Evolutionary conservation across 1,140 invertebrate genomes (phyloP).

Genomic region (Pogonomyrmex californicus): DNA sequence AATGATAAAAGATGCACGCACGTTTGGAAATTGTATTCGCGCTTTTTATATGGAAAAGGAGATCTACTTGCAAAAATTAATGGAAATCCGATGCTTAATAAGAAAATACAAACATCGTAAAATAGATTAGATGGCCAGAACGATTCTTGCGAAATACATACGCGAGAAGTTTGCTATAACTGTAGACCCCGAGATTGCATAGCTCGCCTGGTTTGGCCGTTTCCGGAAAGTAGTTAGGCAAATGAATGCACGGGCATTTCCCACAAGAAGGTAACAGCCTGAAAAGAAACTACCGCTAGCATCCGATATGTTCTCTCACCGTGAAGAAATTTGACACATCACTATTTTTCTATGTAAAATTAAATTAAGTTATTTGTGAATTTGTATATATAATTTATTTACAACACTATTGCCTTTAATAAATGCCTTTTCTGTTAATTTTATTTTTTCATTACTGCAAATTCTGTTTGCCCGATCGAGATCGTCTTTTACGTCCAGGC

Average conservation of each 20-base stretch:
- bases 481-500: no score
- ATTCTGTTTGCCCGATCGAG: background rate
- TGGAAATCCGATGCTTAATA: background rate
- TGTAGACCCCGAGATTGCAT: slow-evolving; percentile 54
- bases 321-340: slow-evolving; percentile 32
- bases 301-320: slow-evolving; percentile 45
- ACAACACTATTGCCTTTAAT: background rate
- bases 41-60: background rate
- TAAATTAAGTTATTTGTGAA: background rate
- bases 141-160: slow-evolving; percentile 21
- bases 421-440: background rate
- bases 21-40: background rate
- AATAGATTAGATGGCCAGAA: slow-evolving; percentile 26
- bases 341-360: background rate
- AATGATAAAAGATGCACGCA: background rate
- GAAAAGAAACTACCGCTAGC: slow-evolving; percentile 72
- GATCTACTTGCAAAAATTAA: background rate
- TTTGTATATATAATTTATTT: background rate
- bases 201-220: slow-evolving; percentile 36
- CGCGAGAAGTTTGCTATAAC: slow-evolving; percentile 45
- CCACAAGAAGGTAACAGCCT: slow-evolving; percentile 61
- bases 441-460: background rate
- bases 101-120: slow-evolving; percentile 5
- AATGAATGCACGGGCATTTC: slow-evolving; percentile 69
- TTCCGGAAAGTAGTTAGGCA: slow-evolving; percentile 72